A percentile compares a stretch with the other conserved stretches of the same genome.
Conservation (phyloP, 2,888 invertebrate species). For the Atethmia centrago region DNA sequence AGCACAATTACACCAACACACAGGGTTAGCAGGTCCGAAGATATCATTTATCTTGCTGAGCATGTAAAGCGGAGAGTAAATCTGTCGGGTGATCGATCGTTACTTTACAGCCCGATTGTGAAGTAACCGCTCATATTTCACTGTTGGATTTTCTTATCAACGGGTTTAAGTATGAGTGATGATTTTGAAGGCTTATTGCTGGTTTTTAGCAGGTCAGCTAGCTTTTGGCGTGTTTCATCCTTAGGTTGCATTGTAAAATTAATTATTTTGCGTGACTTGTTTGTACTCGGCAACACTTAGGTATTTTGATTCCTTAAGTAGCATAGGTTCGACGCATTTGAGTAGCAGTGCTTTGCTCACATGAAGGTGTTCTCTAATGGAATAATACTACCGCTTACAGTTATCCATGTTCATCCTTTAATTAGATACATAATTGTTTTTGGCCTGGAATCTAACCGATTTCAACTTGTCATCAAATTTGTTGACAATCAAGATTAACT, state of each 20-base stretch:
- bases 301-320: background rate
- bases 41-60: slow-evolving; percentile 52
- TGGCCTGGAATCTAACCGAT: background rate
- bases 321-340: background rate
- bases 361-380: background rate
- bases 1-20: slow-evolving; percentile 11
- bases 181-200: slow-evolving; percentile 17
- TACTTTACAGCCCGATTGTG: slow-evolving; percentile 49
- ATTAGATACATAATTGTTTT: background rate
- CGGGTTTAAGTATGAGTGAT: slow-evolving; percentile 53
- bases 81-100: slow-evolving; percentile 51
- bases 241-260: background rate
- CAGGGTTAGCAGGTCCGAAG: slow-evolving; percentile 35
- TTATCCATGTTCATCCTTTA: too few species aligned
- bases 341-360: background rate
- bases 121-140: slow-evolving; percentile 53
- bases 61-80: slow-evolving; percentile 40
- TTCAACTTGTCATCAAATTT: slow-evolving; percentile 20
- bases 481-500: slow-evolving; percentile 3
- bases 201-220: slow-evolving; percentile 30
- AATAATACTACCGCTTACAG: background rate
- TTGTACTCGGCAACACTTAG: background rate
- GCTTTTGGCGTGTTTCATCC: background rate
- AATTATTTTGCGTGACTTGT: slow-evolving; percentile 3
- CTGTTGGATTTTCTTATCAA: slow-evolving; percentile 55